phyloP scores from a whole-genome alignment of 2,797 vertebrate genomes.

The Clarias platycephalus region DNA sequence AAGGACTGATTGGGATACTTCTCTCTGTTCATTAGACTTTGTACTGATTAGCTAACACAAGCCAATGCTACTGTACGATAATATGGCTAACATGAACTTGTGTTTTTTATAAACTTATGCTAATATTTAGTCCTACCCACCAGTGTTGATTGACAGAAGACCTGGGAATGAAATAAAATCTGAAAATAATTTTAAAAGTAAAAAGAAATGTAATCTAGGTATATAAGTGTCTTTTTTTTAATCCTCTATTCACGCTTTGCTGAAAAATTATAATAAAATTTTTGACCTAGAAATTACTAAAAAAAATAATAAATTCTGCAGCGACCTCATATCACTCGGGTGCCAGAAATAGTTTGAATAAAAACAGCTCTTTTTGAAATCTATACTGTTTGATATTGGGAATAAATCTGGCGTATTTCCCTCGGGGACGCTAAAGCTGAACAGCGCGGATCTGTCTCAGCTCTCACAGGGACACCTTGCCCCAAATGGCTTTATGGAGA shows the following conservation, averaged over 20 bases:
- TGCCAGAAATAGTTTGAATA: conserved; percentile 29
- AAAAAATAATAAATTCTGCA: not conserved
- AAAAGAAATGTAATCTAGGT: not conserved
- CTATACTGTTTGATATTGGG: conserved; percentile 29
- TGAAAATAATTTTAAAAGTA: not conserved
- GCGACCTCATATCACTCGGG: not conserved
- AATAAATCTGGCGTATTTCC: conserved; percentile 42
- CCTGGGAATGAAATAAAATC: not conserved
- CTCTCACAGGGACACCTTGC: conserved; percentile 40
- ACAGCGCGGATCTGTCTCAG: conserved; percentile 10
- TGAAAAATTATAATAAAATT: not conserved
- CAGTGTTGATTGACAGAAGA: not conserved
- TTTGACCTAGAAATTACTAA: not conserved
- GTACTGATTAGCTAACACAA: not conserved
- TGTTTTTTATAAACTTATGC: not conserved
- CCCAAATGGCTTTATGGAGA: conserved; percentile 29
- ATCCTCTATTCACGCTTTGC: not conserved
- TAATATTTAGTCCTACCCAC: not conserved
- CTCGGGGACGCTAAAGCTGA: conserved; percentile 13
- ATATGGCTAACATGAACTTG: not conserved
- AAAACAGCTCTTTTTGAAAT: conserved; percentile 30
- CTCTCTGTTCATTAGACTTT: not conserved
- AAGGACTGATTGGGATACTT: too few species aligned
- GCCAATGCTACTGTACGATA: not conserved
- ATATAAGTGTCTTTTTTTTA: not conserved